Base-by-base conservation (phyloP, 2,888 invertebrate species). In the Leistus spinibarbis region DNA sequence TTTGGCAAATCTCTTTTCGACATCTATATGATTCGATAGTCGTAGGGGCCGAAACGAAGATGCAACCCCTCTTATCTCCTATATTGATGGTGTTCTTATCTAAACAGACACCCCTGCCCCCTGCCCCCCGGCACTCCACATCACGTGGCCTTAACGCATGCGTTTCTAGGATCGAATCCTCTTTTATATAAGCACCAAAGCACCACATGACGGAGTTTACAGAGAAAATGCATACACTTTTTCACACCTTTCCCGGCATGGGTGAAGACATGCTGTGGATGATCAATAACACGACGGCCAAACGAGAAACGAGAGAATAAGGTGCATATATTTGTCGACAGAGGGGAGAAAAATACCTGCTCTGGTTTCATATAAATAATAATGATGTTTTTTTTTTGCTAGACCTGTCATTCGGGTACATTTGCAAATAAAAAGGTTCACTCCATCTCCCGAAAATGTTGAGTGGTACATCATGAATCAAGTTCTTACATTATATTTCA, bases 51-150 rank as follows among this genome's bases (percentile, higher is more conserved):
- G 9, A 16, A 24, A 16, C 60, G 71, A 54, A 19, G 27, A 65
- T 54, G 56, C 63, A 63, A 57, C 71, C 23, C 71, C 71, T n/a
- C 71, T 71, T 71, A 7, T 40, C 13, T 64, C 65, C 71, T 71
- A 65, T 71, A 71, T 71, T 71, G 71, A 71, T 71, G 65, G 65
- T 65, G 65, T 65, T 54, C 71, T 71, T 71, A 71, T 71, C 71
- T 65, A 20, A 19, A 40, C 40, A 7, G 7, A 40, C 13, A 5
- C 40, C 10, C 40, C 40, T 13, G 7, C 40, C 10, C 13, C 7
- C 40, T 40, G 40, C 13, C 13, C 40, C 10, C 40, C 27, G 69
- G 57, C 27, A 60, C 69, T 3, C 19, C 23, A 64, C 64, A 10
- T 13, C 16, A 24, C 24, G 24, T 3, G 13, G 20, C 7, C 20